phyloP scores from a whole-genome alignment of 2,113 vertebrate genomes.

The Lepus europaeus region DNA sequence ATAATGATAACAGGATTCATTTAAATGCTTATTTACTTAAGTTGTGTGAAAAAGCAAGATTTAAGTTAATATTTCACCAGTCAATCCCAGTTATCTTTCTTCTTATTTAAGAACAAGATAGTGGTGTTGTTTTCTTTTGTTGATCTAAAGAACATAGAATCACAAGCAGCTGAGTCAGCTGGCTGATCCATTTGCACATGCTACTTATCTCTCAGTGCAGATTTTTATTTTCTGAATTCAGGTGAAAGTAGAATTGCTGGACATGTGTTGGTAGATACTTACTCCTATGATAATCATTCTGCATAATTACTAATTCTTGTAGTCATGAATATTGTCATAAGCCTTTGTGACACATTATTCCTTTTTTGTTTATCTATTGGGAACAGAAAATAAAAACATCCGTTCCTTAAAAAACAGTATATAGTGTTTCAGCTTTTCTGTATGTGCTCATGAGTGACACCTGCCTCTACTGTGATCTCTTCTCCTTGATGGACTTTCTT shows the following conservation, averaged over 20 bases:
- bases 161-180: no score
- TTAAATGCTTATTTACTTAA: constrained; percentile 63
- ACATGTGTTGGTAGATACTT: constrained; percentile 52
- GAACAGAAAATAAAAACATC: constrained; percentile 42
- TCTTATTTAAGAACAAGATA: constrained; percentile 55
- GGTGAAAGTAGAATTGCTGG: constrained; percentile 42
- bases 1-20: constrained; percentile 45
- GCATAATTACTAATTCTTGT: constrained; percentile 44
- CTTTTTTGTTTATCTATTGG: constrained; percentile 44
- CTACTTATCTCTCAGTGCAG: no score
- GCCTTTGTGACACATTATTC: constrained; percentile 14
- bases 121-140: constrained; percentile 33
- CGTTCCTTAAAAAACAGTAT: background rate
- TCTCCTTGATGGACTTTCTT: no score
- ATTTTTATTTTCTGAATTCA: constrained; percentile 48
- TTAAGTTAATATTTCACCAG: constrained; percentile 40
- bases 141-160: background rate
- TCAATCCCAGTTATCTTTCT: constrained; percentile 30
- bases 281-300: background rate
- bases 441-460: no score
- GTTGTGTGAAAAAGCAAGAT: constrained; percentile 6
- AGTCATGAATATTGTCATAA: constrained; percentile 47
- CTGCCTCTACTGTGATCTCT: no score
- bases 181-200: no score
- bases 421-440: no score